Evolutionary conservation across 2,888 invertebrate genomes (phyloP).

Genomic region (Malachius bipustulatus): DNA sequence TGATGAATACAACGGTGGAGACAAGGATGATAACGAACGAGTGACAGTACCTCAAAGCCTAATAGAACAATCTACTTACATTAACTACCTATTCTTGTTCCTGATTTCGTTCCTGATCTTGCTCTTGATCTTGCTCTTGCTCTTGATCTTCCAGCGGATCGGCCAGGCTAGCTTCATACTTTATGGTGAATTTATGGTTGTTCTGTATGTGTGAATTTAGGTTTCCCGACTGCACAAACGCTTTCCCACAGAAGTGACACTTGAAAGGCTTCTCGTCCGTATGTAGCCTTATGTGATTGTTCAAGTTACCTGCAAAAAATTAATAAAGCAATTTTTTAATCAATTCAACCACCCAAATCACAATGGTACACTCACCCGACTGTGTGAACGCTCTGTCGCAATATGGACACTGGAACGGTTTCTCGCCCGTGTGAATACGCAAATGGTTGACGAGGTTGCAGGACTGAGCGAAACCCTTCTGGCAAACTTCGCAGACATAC

Average conservation of each 20-base stretch:
- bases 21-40: too few species aligned
- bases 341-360: too few species aligned
- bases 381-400: slow-evolving; percentile 37
- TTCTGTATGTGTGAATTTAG: slow-evolving; percentile 35
- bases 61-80: too few species aligned
- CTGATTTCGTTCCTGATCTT: too few species aligned
- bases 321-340: too few species aligned
- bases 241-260: slow-evolving; percentile 36
- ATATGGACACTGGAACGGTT: slow-evolving; percentile 36
- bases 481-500: slow-evolving; percentile 32
- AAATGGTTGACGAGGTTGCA: slow-evolving; percentile 36
- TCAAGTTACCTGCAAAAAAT: slow-evolving; percentile 30
- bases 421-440: slow-evolving; percentile 35
- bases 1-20: too few species aligned
- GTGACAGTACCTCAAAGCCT: too few species aligned
- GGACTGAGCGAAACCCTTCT: slow-evolving; percentile 34
- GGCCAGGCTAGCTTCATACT: too few species aligned
- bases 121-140: too few species aligned
- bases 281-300: slow-evolving; percentile 35
- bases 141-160: too few species aligned
- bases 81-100: too few species aligned
- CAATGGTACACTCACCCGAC: too few species aligned
- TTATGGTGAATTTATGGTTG: slow-evolving; percentile 29
- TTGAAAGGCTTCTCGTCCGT: slow-evolving; percentile 36
- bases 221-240: slow-evolving; percentile 36